Evolutionary conservation across 2,888 invertebrate genomes (phyloP), one percentile per base, ranked within the genome.

Genomic region (Baccha elongata): DNA sequence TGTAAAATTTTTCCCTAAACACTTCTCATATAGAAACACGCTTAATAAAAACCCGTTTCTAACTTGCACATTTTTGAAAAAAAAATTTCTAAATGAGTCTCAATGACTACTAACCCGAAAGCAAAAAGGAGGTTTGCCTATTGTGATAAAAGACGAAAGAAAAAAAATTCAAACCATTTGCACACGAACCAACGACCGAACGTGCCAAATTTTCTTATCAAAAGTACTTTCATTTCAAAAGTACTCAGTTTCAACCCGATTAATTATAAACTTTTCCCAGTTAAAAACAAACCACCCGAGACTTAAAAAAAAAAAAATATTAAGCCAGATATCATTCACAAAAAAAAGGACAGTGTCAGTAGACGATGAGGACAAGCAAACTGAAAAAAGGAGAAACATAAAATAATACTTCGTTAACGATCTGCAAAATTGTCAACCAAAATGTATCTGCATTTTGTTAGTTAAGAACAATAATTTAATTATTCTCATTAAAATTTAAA

Each of bases 401-500:
- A 50, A 5, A 52, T 15, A 29, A 11, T 35, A 55, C 55, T 19
- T 55, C 55, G 55, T 37, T 55, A 55, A 35, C 21, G 37, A n/a
- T 35, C 35, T 55, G 4, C 10, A 48, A 53, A 37, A 55, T 35
- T 55, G 35, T 21, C 53, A 37, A 21, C 35, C 19, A 21, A 55
- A 46, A 13, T 55, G 1, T 55, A 42, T 44, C 46, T 35, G n/a
- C 48, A 58, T 4, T 13, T 15, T 52, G 29, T 15, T 52, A 17
- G 11, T 5, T 5, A 13, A 44, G 62, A 62, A 60, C 11, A 67
- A 58, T 50, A 69, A 32, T 52, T 46, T 15, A 55, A 40, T 76
- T 62, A 62, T 65, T 55, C 60, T 60, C 60, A 60, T 60, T 48
- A 64, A 44, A 72, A 53, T 37, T 73, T 42, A 60, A 62, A 15